phyloP scores from a whole-genome alignment of 2,113 vertebrate genomes.

The Ailurus styani region DNA sequence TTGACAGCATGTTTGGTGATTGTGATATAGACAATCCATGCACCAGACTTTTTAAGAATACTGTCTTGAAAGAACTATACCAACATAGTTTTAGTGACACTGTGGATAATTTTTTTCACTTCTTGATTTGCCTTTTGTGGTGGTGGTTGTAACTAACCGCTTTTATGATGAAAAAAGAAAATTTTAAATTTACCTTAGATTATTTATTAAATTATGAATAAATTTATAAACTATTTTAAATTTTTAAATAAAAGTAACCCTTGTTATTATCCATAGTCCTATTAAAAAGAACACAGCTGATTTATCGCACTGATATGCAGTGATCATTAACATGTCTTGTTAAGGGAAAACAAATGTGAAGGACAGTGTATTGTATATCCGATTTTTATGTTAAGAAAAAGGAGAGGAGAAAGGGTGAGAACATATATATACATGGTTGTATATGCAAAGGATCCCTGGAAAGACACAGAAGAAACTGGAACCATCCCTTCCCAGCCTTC shows the following conservation, averaged over 20 bases:
- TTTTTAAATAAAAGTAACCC: background rate
- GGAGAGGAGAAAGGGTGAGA: background rate
- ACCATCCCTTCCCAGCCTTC: background rate
- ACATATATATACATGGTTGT: background rate
- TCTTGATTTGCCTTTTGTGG: background rate
- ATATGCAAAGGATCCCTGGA: background rate
- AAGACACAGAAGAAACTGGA: background rate
- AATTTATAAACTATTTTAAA: background rate
- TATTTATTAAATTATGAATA: background rate
- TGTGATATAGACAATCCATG: background rate
- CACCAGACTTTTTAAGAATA: background rate
- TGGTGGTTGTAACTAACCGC: background rate
- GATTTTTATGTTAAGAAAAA: background rate
- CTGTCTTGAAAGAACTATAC: background rate
- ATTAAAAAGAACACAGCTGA: background rate
- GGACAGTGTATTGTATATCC: background rate
- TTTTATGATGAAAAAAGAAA: background rate
- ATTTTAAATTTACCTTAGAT: background rate
- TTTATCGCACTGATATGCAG: background rate
- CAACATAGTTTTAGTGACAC: background rate
- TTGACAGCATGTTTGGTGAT: background rate
- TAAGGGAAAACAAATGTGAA: background rate
- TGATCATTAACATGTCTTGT: background rate
- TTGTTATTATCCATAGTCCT: background rate
- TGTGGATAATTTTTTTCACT: background rate